Conservation (phyloP, 2,888 invertebrate genomes). For the Melanostoma scalare region DNA sequence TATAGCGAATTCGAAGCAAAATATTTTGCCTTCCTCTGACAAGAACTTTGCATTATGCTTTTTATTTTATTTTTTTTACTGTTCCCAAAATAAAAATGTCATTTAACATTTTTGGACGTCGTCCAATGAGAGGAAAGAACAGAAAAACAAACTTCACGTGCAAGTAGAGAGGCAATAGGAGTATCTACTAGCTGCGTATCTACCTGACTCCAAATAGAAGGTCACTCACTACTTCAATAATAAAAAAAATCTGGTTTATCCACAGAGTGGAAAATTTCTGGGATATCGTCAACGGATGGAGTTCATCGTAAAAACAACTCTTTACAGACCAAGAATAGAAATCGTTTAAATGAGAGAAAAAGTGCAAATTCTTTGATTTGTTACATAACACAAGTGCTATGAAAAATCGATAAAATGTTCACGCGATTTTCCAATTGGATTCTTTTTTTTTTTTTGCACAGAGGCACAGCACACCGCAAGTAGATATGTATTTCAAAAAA, state of each 20-base stretch:
- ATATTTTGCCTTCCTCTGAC: not conserved
- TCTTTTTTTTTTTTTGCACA: not conserved
- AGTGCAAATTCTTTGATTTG: not conserved
- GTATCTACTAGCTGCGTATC: not conserved
- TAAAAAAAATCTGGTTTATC: not conserved
- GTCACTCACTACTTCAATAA: conserved; percentile 12
- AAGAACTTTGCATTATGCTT: not conserved
- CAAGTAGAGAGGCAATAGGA: not conserved
- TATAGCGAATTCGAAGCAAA: not conserved
- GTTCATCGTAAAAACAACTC: not conserved
- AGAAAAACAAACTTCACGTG: conserved; percentile 18
- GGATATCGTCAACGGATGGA: not conserved
- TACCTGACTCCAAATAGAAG: conserved; percentile 14
- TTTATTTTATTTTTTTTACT: conserved; percentile 18
- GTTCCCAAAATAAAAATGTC: conserved; percentile 63
- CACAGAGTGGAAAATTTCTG: conserved; percentile 56
- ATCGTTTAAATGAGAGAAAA: not conserved
- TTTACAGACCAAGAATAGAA: not conserved
- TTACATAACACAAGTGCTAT: conserved; percentile 52
- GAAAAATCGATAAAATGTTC: conserved; percentile 59
- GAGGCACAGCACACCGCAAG: not conserved
- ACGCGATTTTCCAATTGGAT: not conserved
- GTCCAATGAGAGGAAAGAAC: conserved; percentile 39
- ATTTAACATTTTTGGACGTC: conserved; percentile 58
- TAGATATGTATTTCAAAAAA: no score